Conservation (phyloP, 1,140 invertebrate genomes). For the Papilio helenus region DNA sequence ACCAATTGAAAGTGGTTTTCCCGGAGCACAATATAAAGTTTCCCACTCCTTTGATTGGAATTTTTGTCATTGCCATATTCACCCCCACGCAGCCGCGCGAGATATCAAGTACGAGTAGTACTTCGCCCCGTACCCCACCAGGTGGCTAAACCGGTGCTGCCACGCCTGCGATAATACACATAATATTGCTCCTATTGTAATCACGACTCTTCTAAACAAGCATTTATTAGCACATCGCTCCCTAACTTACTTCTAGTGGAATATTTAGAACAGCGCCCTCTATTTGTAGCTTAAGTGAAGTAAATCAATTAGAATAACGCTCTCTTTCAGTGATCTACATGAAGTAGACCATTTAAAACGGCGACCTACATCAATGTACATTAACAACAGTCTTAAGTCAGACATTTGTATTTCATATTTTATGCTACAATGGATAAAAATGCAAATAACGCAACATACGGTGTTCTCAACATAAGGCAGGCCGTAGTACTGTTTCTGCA, state of each 20-base stretch:
- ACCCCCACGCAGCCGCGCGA: conserved; percentile 94
- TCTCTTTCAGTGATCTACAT: background rate
- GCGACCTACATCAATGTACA: no score
- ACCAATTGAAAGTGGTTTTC: no score
- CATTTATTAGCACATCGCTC: no score
- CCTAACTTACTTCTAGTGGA: no score
- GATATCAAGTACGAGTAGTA: conserved; percentile 99
- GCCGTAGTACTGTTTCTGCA: conserved; percentile 93
- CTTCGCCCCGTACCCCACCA: conserved; percentile 98
- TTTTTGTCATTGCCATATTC: no score
- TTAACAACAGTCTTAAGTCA: no score
- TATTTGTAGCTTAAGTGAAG: background rate
- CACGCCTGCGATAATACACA: conserved; percentile 86
- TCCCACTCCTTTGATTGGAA: no score
- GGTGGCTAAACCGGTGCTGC: conserved; percentile 97
- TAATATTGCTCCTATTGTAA: no score
- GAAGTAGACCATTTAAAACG: background rate
- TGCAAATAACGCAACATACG: conserved; percentile 75
- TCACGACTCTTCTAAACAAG: no score
- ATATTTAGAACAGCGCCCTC: background rate
- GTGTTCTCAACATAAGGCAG: conserved; percentile 94
- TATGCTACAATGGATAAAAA: background rate
- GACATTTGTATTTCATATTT: no score
- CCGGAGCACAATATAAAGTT: no score
- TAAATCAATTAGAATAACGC: background rate